Base-by-base conservation (phyloP, 2,797 vertebrate genomes). In the Sphaeramia orbicularis region DNA sequence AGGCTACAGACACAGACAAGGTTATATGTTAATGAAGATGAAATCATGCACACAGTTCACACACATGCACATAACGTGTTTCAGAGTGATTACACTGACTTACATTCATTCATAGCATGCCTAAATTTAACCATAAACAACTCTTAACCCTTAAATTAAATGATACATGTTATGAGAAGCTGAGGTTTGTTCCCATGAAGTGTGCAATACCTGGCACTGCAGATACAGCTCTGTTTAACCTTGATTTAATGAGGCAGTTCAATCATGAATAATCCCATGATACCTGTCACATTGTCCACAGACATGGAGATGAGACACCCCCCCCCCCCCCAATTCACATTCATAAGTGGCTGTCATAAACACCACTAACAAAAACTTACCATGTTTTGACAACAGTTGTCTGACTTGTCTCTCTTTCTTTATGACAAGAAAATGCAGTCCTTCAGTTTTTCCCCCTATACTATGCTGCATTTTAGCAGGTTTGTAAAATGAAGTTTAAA, bases 11-110 rank as follows among this genome's bases (percentile, higher is more conserved):
- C 74, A 45, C 68, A 67, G 37, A 74, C 81, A 90, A 87, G 90
- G 87, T 90, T 74, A 81, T 77, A 87, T 89, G 86, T 60, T 70
- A 85, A 88, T 86, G 51, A 83, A 41, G 38, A 27, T 7, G 24
- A 65, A 10, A 36, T 24, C 6, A 7, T 41, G 43, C 50, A 61
- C 55, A 43, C 35, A 45, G 19, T 54, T 61, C 13, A 15, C 38
- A 57, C 19, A 56, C 42, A 51, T 7, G 42, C 19, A 54, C 42
- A 38, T 53, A 21, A 19, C 2, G 21, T 21, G 19, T 21, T 21
- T 21, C 19, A 21, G 19, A 21, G 19, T 21, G 19, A 18, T 4
- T 9, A 30, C 54, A 56, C 10, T 44, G 4, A 44, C 42, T 10
- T 16, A 8, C 42, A 16, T 4, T 21, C 19, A 21, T 21, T 21